Evolutionary conservation across 2,888 invertebrate species (phyloP).

Genomic region (Diarsia mendica): DNA sequence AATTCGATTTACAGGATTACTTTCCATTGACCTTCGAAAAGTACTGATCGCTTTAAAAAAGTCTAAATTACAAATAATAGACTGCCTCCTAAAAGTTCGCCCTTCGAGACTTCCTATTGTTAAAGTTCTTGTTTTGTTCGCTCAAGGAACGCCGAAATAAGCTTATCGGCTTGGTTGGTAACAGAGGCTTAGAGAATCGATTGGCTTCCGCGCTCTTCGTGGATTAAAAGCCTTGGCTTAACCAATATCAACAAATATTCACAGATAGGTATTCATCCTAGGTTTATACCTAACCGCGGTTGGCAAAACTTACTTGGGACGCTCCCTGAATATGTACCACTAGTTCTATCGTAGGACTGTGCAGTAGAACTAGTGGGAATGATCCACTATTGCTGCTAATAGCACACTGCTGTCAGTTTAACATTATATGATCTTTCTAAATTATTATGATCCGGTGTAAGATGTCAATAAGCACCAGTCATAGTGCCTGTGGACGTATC

Average conservation of each 20-base stretch:
- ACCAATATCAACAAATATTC: neutral
- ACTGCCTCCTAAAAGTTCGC: neutral
- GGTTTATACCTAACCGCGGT: neutral
- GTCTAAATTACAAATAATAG: neutral
- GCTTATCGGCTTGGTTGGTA: slow-evolving; percentile 1
- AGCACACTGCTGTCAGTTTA: too few relatives aligned
- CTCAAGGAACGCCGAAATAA: neutral
- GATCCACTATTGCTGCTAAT: too few relatives aligned
- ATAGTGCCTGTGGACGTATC: too few relatives aligned
- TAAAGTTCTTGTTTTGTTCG: neutral
- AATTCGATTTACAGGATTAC: neutral
- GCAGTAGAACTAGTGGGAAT: too few relatives aligned
- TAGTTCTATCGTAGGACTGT: too few relatives aligned
- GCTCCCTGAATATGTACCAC: neutral
- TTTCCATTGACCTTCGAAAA: neutral
- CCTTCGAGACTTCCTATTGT: neutral
- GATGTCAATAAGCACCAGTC: too few relatives aligned
- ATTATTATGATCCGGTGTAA: too few relatives aligned
- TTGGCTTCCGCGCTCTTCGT: neutral
- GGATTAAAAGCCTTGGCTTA: neutral
- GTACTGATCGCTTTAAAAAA: neutral
- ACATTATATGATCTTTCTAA: too few relatives aligned
- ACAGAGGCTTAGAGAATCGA: neutral
- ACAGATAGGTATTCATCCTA: neutral
- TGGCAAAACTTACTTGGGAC: neutral